Evolutionary conservation across 2,888 invertebrate genomes (phyloP).

Genomic region (Homarus gammarus): DNA sequence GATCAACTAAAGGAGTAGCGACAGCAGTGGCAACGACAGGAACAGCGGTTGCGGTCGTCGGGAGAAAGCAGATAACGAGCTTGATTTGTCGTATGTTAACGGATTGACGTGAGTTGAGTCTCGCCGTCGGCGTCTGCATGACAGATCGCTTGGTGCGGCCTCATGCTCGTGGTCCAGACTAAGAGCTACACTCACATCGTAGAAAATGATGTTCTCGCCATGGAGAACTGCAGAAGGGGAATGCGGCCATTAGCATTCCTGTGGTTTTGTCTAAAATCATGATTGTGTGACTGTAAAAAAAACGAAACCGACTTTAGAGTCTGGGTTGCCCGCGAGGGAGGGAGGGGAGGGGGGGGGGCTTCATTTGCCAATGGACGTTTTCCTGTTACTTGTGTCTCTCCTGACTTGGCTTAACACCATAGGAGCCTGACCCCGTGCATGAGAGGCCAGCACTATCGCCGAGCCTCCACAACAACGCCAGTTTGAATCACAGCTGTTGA

Average conservation of each 20-base stretch:
- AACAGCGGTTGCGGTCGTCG: neutral
- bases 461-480: too few species aligned
- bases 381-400: neutral
- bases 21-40: neutral
- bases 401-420: too few species aligned
- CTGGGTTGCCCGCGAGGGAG: neutral
- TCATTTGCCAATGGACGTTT: neutral
- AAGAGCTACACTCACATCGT: too few species aligned
- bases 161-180: too few species aligned
- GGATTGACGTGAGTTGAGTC: too few species aligned
- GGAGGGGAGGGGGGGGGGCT: neutral
- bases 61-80: neutral
- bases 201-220: neutral
- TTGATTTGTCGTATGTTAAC: too few species aligned
- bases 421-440: too few species aligned
- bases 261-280: neutral
- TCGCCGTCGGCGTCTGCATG: too few species aligned
- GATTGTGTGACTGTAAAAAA: neutral
- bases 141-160: too few species aligned
- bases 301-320: neutral
- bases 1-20: too few species aligned
- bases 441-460: too few species aligned
- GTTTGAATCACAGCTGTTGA: neutral
- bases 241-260: neutral
- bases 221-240: neutral